A percentile compares a stretch with the other conserved stretches of the same genome.
Evolutionary conservation across 1,140 invertebrate genomes (phyloP).

Genomic region (Ceratina japonica): DNA sequence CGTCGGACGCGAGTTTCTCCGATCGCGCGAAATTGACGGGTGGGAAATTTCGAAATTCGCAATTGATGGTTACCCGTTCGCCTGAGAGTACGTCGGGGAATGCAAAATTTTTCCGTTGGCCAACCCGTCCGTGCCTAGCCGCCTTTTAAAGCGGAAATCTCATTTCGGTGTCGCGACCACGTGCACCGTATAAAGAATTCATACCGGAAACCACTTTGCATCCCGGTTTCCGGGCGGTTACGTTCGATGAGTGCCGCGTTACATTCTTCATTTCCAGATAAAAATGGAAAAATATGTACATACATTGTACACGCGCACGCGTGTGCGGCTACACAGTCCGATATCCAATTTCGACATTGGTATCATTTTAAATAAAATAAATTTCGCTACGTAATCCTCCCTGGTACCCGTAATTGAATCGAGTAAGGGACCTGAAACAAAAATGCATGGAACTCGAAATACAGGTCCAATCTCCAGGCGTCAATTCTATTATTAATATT

Average conservation of each 20-base stretch:
- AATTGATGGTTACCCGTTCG: constrained; percentile 8
- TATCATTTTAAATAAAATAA: not conserved
- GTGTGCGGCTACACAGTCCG: not conserved
- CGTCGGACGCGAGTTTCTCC: not conserved
- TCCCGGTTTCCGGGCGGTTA: constrained; percentile 20
- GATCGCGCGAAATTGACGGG: not conserved
- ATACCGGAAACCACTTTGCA: constrained; percentile 29
- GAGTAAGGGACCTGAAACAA: too few relatives aligned
- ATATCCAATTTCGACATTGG: not conserved
- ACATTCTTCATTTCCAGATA: not conserved
- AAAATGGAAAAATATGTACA: not conserved
- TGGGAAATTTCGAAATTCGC: constrained; percentile 7
- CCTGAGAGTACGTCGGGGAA: not conserved
- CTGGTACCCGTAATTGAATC: too few relatives aligned
- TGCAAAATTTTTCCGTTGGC: not conserved
- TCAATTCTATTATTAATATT: too few relatives aligned
- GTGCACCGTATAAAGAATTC: constrained; percentile 40
- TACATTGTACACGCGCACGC: too few relatives aligned
- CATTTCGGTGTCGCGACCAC: constrained; percentile 19
- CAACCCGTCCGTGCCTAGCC: not conserved
- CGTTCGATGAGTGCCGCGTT: not conserved
- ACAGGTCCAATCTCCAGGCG: too few relatives aligned
- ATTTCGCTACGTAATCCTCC: not conserved
- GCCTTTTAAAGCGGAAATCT: constrained; percentile 28
- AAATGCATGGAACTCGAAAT: too few relatives aligned